These are phyloP conservation scores for Graphium colonna DNA, from an alignment of 2,888 invertebrate species.

Conservation along the genomic window DNA sequence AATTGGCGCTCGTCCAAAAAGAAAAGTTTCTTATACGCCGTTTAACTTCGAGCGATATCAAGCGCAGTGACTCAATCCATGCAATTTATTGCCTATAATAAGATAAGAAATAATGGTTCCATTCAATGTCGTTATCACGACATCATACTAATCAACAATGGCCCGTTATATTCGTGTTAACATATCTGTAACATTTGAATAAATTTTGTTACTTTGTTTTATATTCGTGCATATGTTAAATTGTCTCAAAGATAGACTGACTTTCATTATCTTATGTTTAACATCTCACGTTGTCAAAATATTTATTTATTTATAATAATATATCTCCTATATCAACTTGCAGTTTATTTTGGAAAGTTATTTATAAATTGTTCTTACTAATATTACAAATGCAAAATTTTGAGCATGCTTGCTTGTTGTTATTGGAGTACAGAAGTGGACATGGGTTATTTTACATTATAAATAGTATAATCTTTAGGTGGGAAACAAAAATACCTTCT, in stretches of 20 bases:
- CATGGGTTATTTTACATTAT: no score
- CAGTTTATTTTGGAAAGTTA: no score
- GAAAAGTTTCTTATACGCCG: conserved; percentile 1
- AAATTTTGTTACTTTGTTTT: no score
- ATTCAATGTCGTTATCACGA: not conserved
- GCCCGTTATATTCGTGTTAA: not conserved
- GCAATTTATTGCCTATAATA: not conserved
- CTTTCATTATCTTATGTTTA: no score
- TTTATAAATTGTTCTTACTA: no score
- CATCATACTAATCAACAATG: not conserved
- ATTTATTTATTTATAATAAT: not conserved
- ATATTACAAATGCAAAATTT: no score
- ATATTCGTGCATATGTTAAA: not conserved
- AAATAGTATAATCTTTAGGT: no score
- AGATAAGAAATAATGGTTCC: not conserved
- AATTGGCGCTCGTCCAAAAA: conserved; percentile 7
- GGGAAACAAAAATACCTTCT: no score
- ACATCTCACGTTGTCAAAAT: not conserved
- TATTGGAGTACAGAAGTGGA: no score
- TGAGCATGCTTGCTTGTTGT: no score
- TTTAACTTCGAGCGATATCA: not conserved
- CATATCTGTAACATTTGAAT: not conserved
- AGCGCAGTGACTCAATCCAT: not conserved
- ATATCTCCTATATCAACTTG: no score
- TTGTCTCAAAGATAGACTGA: no score